Evolutionary conservation across 2,113 vertebrate species (phyloP), one percentile per base, ranked within the genome.

Genomic region (Pluvianellus socialis): DNA sequence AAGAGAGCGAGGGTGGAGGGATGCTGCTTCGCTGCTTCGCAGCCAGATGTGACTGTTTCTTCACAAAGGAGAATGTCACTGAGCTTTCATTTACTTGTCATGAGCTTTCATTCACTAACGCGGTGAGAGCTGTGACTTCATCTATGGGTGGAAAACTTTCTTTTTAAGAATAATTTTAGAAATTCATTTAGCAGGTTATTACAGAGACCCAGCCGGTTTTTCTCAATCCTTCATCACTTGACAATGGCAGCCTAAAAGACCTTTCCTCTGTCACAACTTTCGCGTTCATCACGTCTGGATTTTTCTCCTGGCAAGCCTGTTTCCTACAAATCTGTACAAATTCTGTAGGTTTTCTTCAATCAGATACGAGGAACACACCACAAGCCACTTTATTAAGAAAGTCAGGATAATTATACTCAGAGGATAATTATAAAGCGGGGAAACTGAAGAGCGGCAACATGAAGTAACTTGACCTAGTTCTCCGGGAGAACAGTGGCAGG

Each of bases 381-480:
- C 86, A 94, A 50, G 28, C 20, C 44, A 58, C 55, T 50, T 73
- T 23, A 26, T 75, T 80, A 83, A 84, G 30, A 55, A 88, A 86
- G 63, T 8, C 20, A 28, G 79, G 55, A 32, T 72, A 88, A 94
- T 81, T 88, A 91, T 86, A 77, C 79, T 80, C 61, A 14, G 24
- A 56, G 35, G 86, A 56, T 94, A 91, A 94, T 94, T 96, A 90
- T n/a, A 35, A 92, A 86, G 88, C 20, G 15, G 79, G 47, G 56
- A 86, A 52, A 73, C 65, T 35, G 20, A 85, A 72, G 62, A 74
- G 83, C 2, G 8, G 26, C 38, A 80, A 84, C 30, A 45, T 63
- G 92, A 94, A 93, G 90, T 67, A 86, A 95, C 56, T 21, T 75
- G 92, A 94, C 88, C 56, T 65, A 84, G 55, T 83, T 96, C 52